A percentile compares a stretch with the other conserved stretches of the same genome.
phyloP scores from a whole-genome alignment of 2,113 vertebrate genomes.

The Tachuris rubrigastra region DNA sequence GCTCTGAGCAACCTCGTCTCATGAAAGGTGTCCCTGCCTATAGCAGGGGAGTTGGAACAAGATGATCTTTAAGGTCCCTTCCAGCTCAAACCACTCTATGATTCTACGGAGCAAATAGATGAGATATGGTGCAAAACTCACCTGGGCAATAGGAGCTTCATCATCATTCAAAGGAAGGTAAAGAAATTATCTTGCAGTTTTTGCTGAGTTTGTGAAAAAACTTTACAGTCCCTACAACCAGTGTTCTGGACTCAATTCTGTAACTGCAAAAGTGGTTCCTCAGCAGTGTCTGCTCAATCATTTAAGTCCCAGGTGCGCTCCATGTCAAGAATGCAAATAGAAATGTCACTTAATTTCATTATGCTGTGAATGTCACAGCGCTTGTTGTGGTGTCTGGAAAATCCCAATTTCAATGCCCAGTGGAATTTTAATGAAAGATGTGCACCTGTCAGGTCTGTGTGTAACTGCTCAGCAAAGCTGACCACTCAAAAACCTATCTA shows the following conservation, averaged over 20 bases:
- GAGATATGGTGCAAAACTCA: not conserved
- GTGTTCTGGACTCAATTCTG: not conserved
- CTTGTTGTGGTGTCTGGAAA: constrained; percentile 1
- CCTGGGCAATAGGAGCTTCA: not conserved
- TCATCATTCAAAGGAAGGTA: not conserved
- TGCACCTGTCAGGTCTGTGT: not conserved
- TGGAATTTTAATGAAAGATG: not conserved
- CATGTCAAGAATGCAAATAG: not conserved
- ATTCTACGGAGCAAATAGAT: not conserved
- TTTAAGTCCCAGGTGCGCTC: not conserved
- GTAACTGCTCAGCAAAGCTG: not conserved
- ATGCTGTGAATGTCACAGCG: not conserved
- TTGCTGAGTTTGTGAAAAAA: not conserved
- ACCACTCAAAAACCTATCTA: not conserved
- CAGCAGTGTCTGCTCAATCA: not conserved
- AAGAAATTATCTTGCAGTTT: not conserved
- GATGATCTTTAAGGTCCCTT: not conserved
- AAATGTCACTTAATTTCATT: not conserved
- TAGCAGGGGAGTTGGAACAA: not conserved
- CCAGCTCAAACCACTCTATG: not conserved
- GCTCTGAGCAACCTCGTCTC: not conserved
- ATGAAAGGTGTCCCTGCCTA: not conserved
- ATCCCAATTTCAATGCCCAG: not conserved
- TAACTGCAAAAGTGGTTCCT: not conserved
- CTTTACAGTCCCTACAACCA: not conserved